Evolutionary conservation across 2,113 vertebrate species (phyloP).

Genomic region (Strigops habroptila): DNA sequence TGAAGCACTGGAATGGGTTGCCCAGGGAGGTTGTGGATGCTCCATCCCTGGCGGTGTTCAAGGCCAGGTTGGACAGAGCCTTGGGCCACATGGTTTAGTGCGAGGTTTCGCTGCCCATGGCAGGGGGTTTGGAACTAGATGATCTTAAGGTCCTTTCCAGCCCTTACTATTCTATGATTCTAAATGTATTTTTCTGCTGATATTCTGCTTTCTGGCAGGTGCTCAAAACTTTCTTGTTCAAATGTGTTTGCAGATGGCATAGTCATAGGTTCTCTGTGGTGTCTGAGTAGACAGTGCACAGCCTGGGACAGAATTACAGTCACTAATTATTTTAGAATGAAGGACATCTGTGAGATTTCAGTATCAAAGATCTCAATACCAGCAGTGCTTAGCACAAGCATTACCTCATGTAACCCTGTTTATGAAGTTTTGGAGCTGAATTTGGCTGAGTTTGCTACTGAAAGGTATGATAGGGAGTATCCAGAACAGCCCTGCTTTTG

Average conservation of each 20-base stretch:
- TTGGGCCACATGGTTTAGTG: no score
- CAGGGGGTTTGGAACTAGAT: no score
- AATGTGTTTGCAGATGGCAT: slow-evolving; percentile 42
- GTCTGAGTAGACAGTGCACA: background rate
- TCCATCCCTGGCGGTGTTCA: no score
- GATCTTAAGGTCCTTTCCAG: no score
- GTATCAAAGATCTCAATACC: background rate
- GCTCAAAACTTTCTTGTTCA: slow-evolving; percentile 31
- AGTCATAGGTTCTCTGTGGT: background rate
- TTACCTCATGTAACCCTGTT: background rate
- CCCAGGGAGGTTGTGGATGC: no score
- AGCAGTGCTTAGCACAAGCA: background rate
- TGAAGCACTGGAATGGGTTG: no score
- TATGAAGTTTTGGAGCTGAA: background rate
- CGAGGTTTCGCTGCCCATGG: no score
- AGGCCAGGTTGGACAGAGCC: no score
- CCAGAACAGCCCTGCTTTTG: background rate
- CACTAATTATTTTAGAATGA: background rate
- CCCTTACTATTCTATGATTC: no score
- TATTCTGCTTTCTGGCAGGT: slow-evolving; percentile 40
- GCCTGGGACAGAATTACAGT: slow-evolving; percentile 24
- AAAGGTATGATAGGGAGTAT: background rate
- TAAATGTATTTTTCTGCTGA: slow-evolving; percentile 40
- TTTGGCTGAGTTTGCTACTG: background rate
- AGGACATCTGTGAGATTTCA: slow-evolving; percentile 43